Evolutionary conservation across 2,797 vertebrate species (phyloP).

Genomic region (Diglossa cyanea): DNA sequence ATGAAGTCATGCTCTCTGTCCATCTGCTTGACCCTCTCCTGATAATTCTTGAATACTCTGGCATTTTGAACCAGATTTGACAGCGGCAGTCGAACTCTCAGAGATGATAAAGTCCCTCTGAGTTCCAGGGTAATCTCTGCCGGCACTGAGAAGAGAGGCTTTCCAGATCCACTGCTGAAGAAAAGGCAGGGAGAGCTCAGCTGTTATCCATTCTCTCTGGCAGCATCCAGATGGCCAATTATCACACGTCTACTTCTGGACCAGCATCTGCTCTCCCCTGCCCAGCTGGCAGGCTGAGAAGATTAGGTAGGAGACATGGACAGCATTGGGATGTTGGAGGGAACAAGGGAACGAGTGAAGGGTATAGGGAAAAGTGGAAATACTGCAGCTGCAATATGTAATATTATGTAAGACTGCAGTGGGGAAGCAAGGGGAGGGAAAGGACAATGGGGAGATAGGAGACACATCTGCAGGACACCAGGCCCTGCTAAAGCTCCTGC

Average conservation of each 20-base stretch:
- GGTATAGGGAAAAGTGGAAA: neutral
- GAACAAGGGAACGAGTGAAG: neutral
- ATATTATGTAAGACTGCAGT: constrained; percentile 20
- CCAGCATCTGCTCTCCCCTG: constrained; percentile 9
- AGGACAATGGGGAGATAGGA: neutral
- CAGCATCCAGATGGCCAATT: constrained; percentile 56
- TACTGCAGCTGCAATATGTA: constrained; percentile 33
- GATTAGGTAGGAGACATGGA: constrained; percentile 56
- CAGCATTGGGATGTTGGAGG: neutral
- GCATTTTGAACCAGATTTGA: constrained; percentile 24
- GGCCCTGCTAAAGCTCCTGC: neutral
- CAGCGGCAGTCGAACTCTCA: neutral
- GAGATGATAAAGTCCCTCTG: constrained; percentile 38
- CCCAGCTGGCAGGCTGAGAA: constrained; percentile 49
- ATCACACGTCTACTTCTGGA: constrained; percentile 66
- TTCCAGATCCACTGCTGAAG: constrained; percentile 22
- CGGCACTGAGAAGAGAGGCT: neutral
- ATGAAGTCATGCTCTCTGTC: neutral
- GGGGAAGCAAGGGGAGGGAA: neutral
- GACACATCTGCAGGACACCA: constrained; percentile 16
- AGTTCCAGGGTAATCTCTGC: constrained; percentile 50
- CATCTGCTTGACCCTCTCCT: constrained; percentile 25
- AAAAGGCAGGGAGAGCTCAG: constrained; percentile 47
- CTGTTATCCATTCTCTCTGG: constrained; percentile 59
- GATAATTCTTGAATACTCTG: neutral